phyloP scores from a whole-genome alignment of 2,888 invertebrate species.

The Linnaemya tessellans region DNA sequence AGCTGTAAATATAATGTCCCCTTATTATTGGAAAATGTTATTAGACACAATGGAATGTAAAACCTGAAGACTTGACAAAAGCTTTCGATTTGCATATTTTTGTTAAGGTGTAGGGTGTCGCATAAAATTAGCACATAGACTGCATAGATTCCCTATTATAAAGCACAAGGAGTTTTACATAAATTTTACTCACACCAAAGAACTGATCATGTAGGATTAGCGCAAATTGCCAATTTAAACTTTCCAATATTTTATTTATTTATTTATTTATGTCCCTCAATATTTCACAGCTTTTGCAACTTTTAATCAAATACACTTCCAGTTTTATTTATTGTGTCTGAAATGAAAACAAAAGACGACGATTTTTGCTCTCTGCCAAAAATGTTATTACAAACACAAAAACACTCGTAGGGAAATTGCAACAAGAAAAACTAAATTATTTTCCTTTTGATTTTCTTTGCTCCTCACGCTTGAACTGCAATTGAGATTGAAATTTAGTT shows the following conservation, averaged over 20 bases:
- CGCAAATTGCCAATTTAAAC: no score
- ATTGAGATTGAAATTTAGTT: constrained; percentile 55
- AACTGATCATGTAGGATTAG: no score
- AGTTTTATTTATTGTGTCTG: neutral
- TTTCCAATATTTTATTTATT: neutral
- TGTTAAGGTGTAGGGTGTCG: no score
- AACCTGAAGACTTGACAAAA: no score
- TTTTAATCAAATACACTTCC: neutral
- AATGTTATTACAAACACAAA: neutral
- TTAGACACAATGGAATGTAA: no score
- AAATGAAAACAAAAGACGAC: neutral
- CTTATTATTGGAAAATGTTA: no score
- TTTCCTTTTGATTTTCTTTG: neutral
- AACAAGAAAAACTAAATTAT: neutral
- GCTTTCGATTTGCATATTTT: no score
- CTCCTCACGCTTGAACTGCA: constrained; percentile 57
- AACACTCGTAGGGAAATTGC: neutral
- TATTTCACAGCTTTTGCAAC: neutral
- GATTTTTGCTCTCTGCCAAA: neutral
- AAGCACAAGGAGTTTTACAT: no score
- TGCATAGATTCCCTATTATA: no score
- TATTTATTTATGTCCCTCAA: neutral
- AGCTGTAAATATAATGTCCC: no score
- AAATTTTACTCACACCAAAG: no score
- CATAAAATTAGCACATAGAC: no score